These are phyloP conservation scores for Castor canadensis DNA, from an alignment of 2,113 vertebrate species.

Conservation along the genomic window DNA sequence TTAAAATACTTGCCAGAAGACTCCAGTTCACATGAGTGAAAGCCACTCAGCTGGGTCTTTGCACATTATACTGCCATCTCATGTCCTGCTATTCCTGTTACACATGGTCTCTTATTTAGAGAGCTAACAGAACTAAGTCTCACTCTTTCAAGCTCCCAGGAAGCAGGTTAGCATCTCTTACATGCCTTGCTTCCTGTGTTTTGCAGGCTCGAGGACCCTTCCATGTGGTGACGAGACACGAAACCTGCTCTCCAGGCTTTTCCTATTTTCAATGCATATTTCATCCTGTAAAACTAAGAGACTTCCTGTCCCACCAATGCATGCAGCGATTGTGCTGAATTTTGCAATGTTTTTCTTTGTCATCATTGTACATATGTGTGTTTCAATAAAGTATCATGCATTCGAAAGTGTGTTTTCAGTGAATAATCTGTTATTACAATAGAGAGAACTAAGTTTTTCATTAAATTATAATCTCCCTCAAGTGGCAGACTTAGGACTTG, in stretches of 20 bases:
- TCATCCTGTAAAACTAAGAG: slow-evolving; percentile 75
- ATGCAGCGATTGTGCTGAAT: slow-evolving; percentile 81
- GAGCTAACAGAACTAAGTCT: not conserved
- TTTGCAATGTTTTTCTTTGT: slow-evolving; percentile 78
- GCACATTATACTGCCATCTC: not conserved
- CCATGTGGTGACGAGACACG: slow-evolving; percentile 87
- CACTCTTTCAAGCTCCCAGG: not conserved
- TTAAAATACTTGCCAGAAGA: not conserved
- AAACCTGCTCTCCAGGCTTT: slow-evolving; percentile 70
- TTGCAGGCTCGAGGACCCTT: slow-evolving; percentile 89
- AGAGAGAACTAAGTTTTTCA: slow-evolving; percentile 67
- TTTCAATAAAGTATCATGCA: slow-evolving; percentile 90
- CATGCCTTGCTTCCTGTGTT: slow-evolving; percentile 62
- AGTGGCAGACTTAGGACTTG: not conserved
- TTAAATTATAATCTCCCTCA: slow-evolving; percentile 61
- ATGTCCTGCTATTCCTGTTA: not conserved
- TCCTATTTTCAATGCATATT: slow-evolving; percentile 78
- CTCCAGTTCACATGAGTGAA: not conserved
- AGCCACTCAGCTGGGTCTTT: not conserved
- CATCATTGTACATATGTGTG: slow-evolving; percentile 82
- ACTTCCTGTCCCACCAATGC: slow-evolving; percentile 76
- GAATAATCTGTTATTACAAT: slow-evolving; percentile 59
- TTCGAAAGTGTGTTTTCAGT: slow-evolving; percentile 80
- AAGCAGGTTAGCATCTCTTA: not conserved
- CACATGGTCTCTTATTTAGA: not conserved